Evolutionary conservation across 2,888 invertebrate species (phyloP).

Genomic region (Mesochorus sp.): DNA sequence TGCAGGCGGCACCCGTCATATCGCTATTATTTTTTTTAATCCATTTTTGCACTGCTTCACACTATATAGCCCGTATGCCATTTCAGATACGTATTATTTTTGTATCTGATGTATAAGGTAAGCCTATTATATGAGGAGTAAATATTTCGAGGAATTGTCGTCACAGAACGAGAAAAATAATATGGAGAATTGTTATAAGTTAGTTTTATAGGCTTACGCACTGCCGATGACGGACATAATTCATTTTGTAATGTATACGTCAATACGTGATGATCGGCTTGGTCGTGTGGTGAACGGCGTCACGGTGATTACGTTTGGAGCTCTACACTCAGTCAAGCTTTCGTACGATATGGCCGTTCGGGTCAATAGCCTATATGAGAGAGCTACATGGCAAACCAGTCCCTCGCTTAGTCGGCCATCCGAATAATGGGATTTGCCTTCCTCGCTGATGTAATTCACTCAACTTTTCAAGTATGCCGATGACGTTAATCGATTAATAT

Average conservation of each 20-base stretch:
- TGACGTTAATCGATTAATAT: conserved; percentile 37
- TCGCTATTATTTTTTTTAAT: neutral
- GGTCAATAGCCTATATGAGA: neutral
- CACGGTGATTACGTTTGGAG: neutral
- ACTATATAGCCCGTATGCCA: too few species aligned
- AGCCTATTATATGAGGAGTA: neutral
- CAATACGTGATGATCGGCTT: conserved; percentile 16
- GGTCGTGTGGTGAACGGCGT: conserved; percentile 34
- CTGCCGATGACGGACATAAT: conserved; percentile 53
- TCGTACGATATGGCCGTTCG: conserved; percentile 9
- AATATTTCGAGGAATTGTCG: neutral
- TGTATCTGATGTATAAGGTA: too few species aligned
- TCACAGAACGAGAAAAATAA: conserved; percentile 11
- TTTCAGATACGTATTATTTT: too few species aligned
- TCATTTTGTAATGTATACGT: conserved; percentile 44
- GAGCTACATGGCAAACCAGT: neutral
- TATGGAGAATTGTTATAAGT: conserved; percentile 7
- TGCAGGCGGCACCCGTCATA: conserved; percentile 1
- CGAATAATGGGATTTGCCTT: too few species aligned
- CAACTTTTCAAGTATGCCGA: neutral
- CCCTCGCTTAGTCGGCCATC: neutral
- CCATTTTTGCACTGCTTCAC: neutral
- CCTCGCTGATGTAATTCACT: too few species aligned
- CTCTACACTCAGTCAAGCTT: neutral
- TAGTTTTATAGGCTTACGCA: conserved; percentile 33